A percentile compares a stretch with the other conserved stretches of the same genome.
These are phyloP conservation scores for Tetragonisca angustula DNA, from an alignment of 2,888 invertebrate species.

Conservation along the genomic window DNA sequence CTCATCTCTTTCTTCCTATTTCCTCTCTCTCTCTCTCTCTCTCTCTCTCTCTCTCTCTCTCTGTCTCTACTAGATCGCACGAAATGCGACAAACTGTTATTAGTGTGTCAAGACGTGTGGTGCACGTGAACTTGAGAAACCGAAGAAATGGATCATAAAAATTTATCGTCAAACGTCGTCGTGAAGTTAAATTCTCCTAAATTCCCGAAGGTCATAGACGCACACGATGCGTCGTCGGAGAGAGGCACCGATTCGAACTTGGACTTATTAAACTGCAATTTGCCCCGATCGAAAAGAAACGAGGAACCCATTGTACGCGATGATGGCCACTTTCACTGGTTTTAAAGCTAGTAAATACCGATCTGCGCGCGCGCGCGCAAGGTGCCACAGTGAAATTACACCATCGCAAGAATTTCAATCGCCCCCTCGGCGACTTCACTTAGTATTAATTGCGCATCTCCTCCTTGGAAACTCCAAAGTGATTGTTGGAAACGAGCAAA, in stretches of 20 bases:
- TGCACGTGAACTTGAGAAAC: conserved; percentile 25
- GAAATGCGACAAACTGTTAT: conserved; percentile 9
- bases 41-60: too few relatives aligned
- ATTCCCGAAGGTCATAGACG: too few relatives aligned
- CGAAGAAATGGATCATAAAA: not conserved
- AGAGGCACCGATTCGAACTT: not conserved
- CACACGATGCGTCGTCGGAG: too few relatives aligned
- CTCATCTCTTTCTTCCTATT: not conserved
- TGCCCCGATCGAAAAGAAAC: not conserved
- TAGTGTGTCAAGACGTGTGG: conserved; percentile 17
- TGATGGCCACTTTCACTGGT: conserved; percentile 27
- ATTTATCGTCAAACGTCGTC: too few relatives aligned
- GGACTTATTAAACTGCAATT: conserved; percentile 18
- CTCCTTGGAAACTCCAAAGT: not conserved
- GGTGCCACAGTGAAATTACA: conserved; percentile 22
- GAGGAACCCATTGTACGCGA: conserved; percentile 13
- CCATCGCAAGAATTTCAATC: conserved; percentile 36
- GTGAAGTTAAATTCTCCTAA: not conserved
- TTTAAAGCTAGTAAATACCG: conserved; percentile 27
- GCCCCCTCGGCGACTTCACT: not conserved
- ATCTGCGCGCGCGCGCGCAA: not conserved
- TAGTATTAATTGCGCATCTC: conserved; percentile 9
- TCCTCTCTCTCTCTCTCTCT: not conserved
- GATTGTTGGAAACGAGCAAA: not conserved
- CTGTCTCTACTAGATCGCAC: too few relatives aligned